These are phyloP conservation scores for Ganaspis sp. DNA, from an alignment of 1,140 invertebrate species.

Conservation along the genomic window DNA sequence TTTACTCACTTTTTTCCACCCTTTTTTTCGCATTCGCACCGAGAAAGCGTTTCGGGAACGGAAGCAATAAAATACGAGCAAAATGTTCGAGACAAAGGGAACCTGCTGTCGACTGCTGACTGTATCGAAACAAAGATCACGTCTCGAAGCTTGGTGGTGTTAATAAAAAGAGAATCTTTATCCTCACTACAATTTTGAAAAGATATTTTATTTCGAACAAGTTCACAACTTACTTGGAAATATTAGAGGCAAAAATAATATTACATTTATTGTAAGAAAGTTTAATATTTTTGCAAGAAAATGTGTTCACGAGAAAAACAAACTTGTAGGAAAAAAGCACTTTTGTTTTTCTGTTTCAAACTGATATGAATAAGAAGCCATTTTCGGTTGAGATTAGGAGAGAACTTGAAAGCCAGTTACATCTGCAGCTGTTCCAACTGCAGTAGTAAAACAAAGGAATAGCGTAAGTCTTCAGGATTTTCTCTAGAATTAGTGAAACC, in stretches of 20 bases:
- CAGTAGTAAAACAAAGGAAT: background rate
- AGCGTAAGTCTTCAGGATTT: constrained; percentile 18
- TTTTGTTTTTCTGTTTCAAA: background rate
- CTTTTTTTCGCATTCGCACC: background rate
- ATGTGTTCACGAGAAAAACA: background rate
- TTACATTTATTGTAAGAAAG: background rate
- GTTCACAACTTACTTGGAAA: too few relatives aligned
- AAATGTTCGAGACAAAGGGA: constrained; percentile 12
- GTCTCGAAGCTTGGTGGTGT: background rate
- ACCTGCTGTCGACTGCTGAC: background rate
- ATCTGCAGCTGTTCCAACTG: background rate
- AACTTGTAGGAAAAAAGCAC: background rate
- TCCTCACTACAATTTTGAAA: background rate
- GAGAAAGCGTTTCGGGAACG: constrained; percentile 15
- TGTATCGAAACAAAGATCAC: constrained; percentile 17
- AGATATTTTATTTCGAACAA: background rate
- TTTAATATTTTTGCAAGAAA: background rate
- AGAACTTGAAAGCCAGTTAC: constrained; percentile 4
- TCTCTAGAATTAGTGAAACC: background rate
- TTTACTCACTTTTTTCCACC: background rate
- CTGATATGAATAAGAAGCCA: background rate
- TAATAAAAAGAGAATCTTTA: constrained; percentile 18
- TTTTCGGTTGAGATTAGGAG: background rate
- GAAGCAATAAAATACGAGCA: constrained; percentile 24
- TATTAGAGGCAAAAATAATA: background rate